Percentiles rank a stretch among this genome's conserved stretches.
These are phyloP conservation scores for Artibeus lituratus DNA, from an alignment of 2,797 vertebrate species.

Conservation along the genomic window DNA sequence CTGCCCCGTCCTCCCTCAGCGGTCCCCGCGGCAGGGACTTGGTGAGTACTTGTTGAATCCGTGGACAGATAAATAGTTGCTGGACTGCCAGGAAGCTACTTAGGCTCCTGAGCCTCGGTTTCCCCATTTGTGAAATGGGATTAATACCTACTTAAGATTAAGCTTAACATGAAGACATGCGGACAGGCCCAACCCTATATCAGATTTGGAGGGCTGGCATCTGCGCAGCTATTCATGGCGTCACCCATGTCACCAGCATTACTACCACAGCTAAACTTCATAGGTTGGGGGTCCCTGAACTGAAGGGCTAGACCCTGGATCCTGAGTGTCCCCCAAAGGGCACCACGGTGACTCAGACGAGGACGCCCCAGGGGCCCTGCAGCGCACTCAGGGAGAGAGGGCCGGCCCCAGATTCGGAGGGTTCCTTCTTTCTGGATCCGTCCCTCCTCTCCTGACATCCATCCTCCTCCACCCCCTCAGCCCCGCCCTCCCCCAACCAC, in stretches of 20 bases:
- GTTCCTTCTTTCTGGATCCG: constrained; percentile 14
- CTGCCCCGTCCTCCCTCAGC: not conserved
- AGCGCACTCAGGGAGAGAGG: not conserved
- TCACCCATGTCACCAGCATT: not conserved
- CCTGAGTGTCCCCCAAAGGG: not conserved
- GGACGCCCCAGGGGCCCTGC: not conserved
- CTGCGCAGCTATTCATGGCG: not conserved
- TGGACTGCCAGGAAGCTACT: not conserved
- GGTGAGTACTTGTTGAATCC: not conserved
- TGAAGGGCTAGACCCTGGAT: not conserved
- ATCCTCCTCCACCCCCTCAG: not conserved
- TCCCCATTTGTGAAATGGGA: not conserved
- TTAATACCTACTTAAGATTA: not conserved
- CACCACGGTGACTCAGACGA: not conserved
- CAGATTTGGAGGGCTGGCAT: not conserved
- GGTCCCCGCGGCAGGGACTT: not conserved
- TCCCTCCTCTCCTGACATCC: not conserved
- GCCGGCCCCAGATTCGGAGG: not conserved
- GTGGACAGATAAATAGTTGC: not conserved
- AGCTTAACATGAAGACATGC: not conserved
- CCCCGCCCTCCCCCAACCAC: constrained; percentile 62
- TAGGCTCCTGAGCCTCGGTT: not conserved
- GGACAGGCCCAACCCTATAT: not conserved
- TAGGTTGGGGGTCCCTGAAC: not conserved
- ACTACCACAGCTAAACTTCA: not conserved